These are phyloP conservation scores for Strigamia transsilvanica DNA, from an alignment of 2,888 invertebrate genomes.

Conservation along the genomic window DNA sequence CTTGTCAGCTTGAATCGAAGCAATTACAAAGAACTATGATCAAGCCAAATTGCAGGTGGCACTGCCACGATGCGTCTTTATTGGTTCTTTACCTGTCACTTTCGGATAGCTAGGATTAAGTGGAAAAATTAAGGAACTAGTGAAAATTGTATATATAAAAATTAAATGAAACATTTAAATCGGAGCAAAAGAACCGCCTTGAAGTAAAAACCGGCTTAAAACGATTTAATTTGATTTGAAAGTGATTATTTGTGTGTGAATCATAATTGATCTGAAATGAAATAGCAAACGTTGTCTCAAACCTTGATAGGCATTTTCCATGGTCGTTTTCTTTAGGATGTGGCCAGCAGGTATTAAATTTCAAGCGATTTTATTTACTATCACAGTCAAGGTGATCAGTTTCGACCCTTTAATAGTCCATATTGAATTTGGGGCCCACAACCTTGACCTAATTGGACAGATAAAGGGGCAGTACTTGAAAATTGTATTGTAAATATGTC, in stretches of 20 bases:
- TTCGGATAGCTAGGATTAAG: not conserved
- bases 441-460: not conserved
- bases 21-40: not conserved
- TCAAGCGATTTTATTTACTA: not conserved
- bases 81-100: slow-evolving; percentile 5
- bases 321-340: slow-evolving; percentile 16
- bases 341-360: not conserved
- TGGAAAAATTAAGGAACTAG: not conserved
- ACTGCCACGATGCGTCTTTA: not conserved
- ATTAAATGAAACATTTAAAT: not conserved
- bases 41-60: not conserved
- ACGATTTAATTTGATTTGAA: slow-evolving; percentile 1
- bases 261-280: not conserved
- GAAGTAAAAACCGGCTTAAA: not conserved
- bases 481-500: not conserved
- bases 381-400: slow-evolving; percentile 10
- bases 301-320: not conserved
- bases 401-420: not conserved
- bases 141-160: not conserved
- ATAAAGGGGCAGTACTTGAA: not conserved
- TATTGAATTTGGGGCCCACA: not conserved
- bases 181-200: not conserved
- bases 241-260: not conserved
- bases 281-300: not conserved
- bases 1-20: not conserved